Evolutionary conservation across 2,888 invertebrate species (phyloP).

Genomic region (Conus canariensis): DNA sequence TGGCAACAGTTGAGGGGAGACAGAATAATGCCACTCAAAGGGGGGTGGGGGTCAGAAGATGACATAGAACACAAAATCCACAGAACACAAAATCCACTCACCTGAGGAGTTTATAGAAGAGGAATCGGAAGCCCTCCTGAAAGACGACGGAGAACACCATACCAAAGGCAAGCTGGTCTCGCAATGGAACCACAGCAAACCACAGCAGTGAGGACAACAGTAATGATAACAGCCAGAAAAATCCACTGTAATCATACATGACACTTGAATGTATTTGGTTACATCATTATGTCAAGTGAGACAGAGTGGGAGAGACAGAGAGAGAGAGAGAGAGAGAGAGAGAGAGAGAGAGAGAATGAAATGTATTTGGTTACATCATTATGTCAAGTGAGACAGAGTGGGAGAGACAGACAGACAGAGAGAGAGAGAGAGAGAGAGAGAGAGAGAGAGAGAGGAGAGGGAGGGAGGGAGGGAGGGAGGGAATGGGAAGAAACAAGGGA

Average conservation of each 20-base stretch:
- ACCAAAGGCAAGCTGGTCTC: slow-evolving; percentile 89
- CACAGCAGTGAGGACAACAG: slow-evolving; percentile 93
- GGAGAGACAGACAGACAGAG: too few species aligned
- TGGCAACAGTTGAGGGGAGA: too few species aligned
- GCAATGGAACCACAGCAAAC: slow-evolving; percentile 90
- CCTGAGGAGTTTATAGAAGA: slow-evolving; percentile 81
- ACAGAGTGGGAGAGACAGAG: too few species aligned
- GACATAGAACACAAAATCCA: too few species aligned
- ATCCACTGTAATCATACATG: slow-evolving; percentile 77
- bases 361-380: not conserved
- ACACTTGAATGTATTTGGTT: not conserved
- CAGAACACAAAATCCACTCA: slow-evolving; percentile 55
- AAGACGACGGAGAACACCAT: slow-evolving; percentile 93
- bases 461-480: too few species aligned
- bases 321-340: too few species aligned
- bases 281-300: not conserved
- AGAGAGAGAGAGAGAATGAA: not conserved
- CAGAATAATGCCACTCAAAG: too few species aligned
- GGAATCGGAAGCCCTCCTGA: slow-evolving; percentile 89
- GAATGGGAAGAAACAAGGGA: too few species aligned
- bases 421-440: too few species aligned
- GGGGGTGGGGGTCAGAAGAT: too few species aligned
- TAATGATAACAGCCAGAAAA: slow-evolving; percentile 94
- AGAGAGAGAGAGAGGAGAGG: too few species aligned
- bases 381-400: not conserved